Evolutionary conservation across 2,888 invertebrate genomes (phyloP), one percentile per base, ranked within the genome.

Genomic region (Agrotis clavis): DNA sequence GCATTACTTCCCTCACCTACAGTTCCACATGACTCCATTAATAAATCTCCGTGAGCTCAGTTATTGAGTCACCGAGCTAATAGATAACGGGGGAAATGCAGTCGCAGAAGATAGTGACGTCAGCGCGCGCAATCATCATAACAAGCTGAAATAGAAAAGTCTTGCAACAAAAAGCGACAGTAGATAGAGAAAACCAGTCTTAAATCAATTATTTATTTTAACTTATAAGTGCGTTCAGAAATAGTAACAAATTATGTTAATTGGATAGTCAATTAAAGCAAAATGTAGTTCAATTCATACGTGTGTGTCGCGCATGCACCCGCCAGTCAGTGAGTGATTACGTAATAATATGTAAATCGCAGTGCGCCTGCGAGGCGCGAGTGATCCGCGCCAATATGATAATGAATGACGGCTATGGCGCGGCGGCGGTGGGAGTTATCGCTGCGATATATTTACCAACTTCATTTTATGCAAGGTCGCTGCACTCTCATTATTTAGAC

Each of bases 311-410:
- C 35, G 54, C 41, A 51, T 74, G 78, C 78, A 66, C 25, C 41
- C 35, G 54, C 45, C 69, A 50, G 57, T 62, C 30, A 64, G 60
- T 67, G 50, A 74, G 56, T 56, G 79, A 73, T 60, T 71, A 62
- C 67, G 63, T 74, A 72, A 78, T 63, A 75, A 41, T 77, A 79
- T 79, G 82, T 77, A 77, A 79, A 77, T 61, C 53, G 59, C 21
- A 5, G 35, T 62, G 82, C 72, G 77, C 75, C 59, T 50, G 71
- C 65, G 62, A 64, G 47, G 35, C 35, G 45, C n/a, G 35, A 21
- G 54, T 60, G 25, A 25, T 19, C 45, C 57, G 79, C 73, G 71
- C 57, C 2, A 19, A 69, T 57, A 79, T 77, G 77, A 67, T 81
- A 82, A 82, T 82, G 82, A 83, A 41, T 84, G 82, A 35, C 71